Conservation (phyloP, 1,140 invertebrate genomes). For the Calosoma granatense region DNA sequence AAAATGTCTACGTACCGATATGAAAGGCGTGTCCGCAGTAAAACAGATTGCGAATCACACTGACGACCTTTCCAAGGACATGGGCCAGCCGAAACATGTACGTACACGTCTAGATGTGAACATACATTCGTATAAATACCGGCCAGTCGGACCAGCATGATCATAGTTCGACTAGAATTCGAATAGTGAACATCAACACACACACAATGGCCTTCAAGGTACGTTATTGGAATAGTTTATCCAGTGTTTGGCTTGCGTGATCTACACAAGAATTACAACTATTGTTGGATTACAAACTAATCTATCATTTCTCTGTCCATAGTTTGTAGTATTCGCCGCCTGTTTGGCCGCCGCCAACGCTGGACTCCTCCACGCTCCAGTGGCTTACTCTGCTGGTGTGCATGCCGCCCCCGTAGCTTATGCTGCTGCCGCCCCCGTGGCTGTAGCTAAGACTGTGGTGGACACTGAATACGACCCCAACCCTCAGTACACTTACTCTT, state of each 20-base stretch:
- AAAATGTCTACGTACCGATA: conserved; percentile 37
- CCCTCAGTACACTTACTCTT: conserved; percentile 46
- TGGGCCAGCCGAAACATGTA: not conserved
- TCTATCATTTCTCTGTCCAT: too few relatives aligned
- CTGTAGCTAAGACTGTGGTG: conserved; percentile 30
- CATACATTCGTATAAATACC: not conserved
- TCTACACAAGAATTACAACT: not conserved
- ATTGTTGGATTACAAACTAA: not conserved
- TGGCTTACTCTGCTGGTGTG: conserved; percentile 20
- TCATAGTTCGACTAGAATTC: not conserved
- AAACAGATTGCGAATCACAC: not conserved
- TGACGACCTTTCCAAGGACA: not conserved
- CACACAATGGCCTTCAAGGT: conserved; percentile 18
- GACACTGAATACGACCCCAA: conserved; percentile 41
- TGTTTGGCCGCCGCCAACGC: conserved; percentile 36
- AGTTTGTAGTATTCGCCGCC: conserved; percentile 21
- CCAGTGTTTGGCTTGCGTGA: not conserved
- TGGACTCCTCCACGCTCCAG: conserved; percentile 23
- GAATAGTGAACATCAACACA: not conserved
- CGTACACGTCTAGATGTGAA: not conserved
- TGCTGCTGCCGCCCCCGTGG: conserved; percentile 28
- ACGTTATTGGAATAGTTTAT: not conserved
- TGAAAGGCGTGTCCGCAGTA: conserved; percentile 30
- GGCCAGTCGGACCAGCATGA: not conserved
- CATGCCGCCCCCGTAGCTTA: conserved; percentile 21